A percentile compares a stretch with the other conserved stretches of the same genome.
phyloP scores from a whole-genome alignment of 2,113 vertebrate genomes.

The Ornithorhynchus anatinus region DNA sequence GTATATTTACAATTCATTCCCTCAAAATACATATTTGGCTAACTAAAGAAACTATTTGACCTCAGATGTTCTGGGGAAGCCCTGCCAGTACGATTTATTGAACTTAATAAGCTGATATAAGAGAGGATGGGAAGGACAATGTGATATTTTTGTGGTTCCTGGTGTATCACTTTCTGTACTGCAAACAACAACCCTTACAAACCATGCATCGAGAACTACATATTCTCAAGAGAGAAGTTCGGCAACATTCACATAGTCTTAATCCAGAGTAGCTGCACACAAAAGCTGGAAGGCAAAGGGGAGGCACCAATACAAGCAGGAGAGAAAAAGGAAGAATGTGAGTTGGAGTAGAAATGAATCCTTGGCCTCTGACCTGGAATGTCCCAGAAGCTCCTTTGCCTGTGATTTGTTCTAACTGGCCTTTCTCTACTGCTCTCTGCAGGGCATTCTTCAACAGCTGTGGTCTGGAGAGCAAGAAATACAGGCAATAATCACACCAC shows the following conservation, averaged over 20 bases:
- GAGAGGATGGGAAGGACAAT: too few relatives aligned
- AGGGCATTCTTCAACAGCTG: conserved; percentile 92
- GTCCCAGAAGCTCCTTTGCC: conserved; percentile 96
- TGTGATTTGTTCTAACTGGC: conserved; percentile 95
- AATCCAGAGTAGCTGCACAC: not conserved
- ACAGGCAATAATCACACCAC: conserved; percentile 44
- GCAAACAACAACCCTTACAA: not conserved
- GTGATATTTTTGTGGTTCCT: too few relatives aligned
- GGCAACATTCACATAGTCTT: not conserved
- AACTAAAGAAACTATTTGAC: too few relatives aligned
- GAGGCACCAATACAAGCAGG: not conserved
- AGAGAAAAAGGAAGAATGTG: not conserved
- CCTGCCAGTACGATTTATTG: too few relatives aligned
- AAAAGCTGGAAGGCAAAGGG: not conserved
- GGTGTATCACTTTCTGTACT: too few relatives aligned
- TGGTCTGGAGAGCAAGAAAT: conserved; percentile 75
- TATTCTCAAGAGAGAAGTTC: not conserved
- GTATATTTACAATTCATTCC: too few relatives aligned
- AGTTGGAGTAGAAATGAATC: not conserved
- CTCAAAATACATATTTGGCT: too few relatives aligned
- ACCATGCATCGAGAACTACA: not conserved
- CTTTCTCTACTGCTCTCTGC: conserved; percentile 91
- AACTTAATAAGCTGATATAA: too few relatives aligned
- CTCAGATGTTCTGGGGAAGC: too few relatives aligned
- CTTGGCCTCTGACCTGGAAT: conserved; percentile 86